Conservation (phyloP, 2,113 vertebrate species). For the Gambusia affinis region DNA sequence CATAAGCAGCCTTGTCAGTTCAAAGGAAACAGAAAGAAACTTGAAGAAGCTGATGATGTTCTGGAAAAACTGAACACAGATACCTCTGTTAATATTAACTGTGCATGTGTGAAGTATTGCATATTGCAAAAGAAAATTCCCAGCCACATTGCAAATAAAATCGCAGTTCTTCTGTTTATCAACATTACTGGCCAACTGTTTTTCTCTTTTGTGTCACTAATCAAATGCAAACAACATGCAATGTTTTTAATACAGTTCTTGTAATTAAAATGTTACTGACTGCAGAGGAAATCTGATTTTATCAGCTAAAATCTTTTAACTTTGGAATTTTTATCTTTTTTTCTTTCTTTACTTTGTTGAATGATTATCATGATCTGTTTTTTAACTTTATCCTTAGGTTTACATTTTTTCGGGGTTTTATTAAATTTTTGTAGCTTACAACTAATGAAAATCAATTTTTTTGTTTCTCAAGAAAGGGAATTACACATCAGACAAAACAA, state of each 20-base stretch:
- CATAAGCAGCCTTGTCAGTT: slow-evolving; percentile 9
- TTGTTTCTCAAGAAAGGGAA: too few species aligned
- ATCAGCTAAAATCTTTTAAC: background rate
- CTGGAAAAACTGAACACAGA: background rate
- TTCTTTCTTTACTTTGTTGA: background rate
- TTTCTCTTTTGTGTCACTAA: background rate
- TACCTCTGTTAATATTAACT: background rate
- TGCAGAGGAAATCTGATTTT: background rate
- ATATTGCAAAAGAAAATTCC: background rate
- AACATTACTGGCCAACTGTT: background rate
- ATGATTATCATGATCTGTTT: too few species aligned
- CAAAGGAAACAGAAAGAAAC: background rate
- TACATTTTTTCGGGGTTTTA: background rate
- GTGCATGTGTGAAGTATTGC: background rate
- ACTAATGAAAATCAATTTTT: too few species aligned
- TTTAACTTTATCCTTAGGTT: background rate
- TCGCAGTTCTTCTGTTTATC: background rate
- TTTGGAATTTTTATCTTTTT: background rate
- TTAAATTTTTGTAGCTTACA: background rate
- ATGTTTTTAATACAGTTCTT: background rate
- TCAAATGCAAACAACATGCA: background rate
- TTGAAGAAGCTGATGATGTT: background rate
- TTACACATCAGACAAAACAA: too few species aligned
- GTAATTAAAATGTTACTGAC: background rate
- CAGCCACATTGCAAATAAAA: background rate